Conservation (phyloP, 1,140 invertebrate genomes). For the Scaptomyza graminum region DNA sequence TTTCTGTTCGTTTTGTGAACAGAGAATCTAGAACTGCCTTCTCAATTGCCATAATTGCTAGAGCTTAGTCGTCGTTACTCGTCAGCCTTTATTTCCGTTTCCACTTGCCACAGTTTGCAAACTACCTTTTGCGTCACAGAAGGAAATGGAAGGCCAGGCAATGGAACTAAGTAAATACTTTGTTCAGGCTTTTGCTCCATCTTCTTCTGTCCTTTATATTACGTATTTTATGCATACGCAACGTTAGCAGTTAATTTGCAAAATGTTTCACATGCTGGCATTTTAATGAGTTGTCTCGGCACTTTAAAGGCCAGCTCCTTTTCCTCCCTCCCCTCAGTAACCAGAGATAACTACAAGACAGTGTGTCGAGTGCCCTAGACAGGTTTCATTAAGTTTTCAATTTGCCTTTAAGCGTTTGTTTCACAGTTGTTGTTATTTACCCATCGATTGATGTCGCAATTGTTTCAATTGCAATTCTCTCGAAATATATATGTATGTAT, state of each 20-base stretch:
- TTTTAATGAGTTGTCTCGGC: slow-evolving; percentile 72
- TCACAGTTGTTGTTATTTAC: slow-evolving; percentile 39
- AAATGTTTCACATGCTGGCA: slow-evolving; percentile 72
- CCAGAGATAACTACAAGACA: slow-evolving; percentile 8
- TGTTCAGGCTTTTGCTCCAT: slow-evolving; percentile 25
- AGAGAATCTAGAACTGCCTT: background rate
- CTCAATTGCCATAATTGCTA: slow-evolving; percentile 42
- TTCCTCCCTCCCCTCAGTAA: background rate
- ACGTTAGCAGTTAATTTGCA: slow-evolving; percentile 79
- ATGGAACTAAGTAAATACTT: slow-evolving; percentile 71
- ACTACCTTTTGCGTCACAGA: background rate
- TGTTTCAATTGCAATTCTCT: slow-evolving; percentile 30
- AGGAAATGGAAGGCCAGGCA: background rate
- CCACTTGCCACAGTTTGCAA: background rate
- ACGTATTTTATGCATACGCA: slow-evolving; percentile 66
- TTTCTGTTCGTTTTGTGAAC: background rate
- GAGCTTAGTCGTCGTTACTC: slow-evolving; percentile 42
- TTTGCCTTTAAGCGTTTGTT: slow-evolving; percentile 19
- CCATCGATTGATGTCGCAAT: slow-evolving; percentile 54
- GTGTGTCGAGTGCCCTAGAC: slow-evolving; percentile 3
- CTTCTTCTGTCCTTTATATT: background rate
- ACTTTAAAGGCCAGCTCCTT: slow-evolving; percentile 39
- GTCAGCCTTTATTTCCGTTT: slow-evolving; percentile 17
- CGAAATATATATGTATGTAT: slow-evolving; percentile 1
- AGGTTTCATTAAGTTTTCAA: slow-evolving; percentile 53